Evolutionary conservation across 2,113 vertebrate genomes (phyloP).

Genomic region (Perccottus glenii): DNA sequence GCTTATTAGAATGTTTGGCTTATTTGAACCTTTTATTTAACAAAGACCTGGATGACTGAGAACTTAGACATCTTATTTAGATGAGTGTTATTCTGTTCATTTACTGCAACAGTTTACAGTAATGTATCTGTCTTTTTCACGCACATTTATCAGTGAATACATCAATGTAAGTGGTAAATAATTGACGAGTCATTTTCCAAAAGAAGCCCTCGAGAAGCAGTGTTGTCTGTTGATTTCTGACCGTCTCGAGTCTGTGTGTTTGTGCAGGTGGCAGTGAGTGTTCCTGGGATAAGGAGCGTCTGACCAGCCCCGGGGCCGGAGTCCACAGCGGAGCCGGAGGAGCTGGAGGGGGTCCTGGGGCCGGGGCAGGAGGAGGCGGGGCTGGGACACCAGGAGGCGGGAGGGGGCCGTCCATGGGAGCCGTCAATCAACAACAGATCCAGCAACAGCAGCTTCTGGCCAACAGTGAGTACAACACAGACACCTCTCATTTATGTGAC

Average conservation of each 20-base stretch:
- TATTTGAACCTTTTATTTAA: no score
- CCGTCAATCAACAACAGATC: slow-evolving; percentile 69
- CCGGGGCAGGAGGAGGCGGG: slow-evolving; percentile 13
- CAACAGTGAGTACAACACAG: slow-evolving; percentile 63
- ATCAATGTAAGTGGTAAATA: no score
- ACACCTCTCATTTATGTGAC: no score
- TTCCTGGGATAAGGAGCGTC: slow-evolving; percentile 76
- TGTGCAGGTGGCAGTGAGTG: slow-evolving; percentile 73
- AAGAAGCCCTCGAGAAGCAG: no score
- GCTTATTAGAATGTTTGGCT: no score
- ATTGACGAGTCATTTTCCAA: no score
- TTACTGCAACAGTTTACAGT: no score
- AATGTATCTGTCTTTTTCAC: no score
- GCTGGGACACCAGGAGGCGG: slow-evolving; percentile 29
- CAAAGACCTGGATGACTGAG: no score
- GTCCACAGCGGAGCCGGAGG: slow-evolving; percentile 49
- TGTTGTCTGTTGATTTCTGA: not conserved
- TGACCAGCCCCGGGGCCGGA: slow-evolving; percentile 68
- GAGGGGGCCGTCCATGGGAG: slow-evolving; percentile 56
- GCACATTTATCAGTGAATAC: no score
- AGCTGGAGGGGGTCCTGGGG: slow-evolving; percentile 48
- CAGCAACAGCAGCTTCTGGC: slow-evolving; percentile 71
- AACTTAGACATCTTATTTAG: no score
- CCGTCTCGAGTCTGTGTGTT: slow-evolving; percentile 13
- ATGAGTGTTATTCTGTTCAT: no score